Evolutionary conservation across 2,797 vertebrate species (phyloP), one percentile per base, ranked within the genome.

Genomic region (Enteromius afrohamiltoni): DNA sequence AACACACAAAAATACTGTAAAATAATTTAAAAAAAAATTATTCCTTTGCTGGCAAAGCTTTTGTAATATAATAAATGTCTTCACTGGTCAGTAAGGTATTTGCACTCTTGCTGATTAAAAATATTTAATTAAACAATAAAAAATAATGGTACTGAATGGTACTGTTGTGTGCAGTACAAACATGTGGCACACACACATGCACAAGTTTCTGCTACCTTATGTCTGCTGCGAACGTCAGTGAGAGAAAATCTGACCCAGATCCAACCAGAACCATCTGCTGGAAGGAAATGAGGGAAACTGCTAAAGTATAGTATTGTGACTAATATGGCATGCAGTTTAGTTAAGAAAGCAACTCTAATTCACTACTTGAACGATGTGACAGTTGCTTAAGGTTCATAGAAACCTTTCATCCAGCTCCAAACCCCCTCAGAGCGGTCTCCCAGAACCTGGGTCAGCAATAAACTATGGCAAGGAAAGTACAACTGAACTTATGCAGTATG

Each of bases 191-290:
- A 29, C 68, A 8, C 69, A 49, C 42, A 71, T 14, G 26, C 42
- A 71, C 14, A 34, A 7, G 86, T 87, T 70, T 67, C 84, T 88
- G 91, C 87, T 87, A 92, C 89, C 86, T 90, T 91, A 94, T 90
- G 92, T 90, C 88, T 67, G 85, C 74, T 80, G 51, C 71, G 37
- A 47, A 53, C 53, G 49, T 85, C 67, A 87, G 82, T 86, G 88
- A 93, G 93, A 91, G 93, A 92, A 87, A 91, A 90, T 92, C 92
- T 67, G 85, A 87, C 87, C 82, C 85, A 37, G 87, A 91, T 89
- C 90, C 90, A 91, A 88, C 74, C 84, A 80, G 68, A 85, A 90
- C 89, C 88, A 93, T 88, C 91, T 90, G 88, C 90, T 90, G 31
- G 34, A 37, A 68, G 70, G 49, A 85, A 79, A 83, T 47, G 2